Base-by-base conservation (phyloP, 2,113 vertebrate genomes). In the Percina caprodes region DNA sequence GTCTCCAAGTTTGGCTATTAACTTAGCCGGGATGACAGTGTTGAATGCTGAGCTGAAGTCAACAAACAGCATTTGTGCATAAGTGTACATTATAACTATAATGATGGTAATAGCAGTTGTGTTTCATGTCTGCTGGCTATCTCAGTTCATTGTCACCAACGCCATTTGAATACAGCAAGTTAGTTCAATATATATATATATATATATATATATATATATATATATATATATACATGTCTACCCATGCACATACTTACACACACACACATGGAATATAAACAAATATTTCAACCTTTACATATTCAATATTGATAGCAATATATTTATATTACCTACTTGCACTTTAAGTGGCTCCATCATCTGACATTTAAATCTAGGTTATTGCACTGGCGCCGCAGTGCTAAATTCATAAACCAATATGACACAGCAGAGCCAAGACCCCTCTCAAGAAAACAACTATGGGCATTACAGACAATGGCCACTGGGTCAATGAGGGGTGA, bases 321-420 rank as follows among this genome's bases (percentile, higher is more conserved):
- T 71, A 70, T 87, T 61, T 91, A 92, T 92, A 90, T 89, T 77
- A 83, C 67, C 84, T 79, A 86, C 79, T 92, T 88, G 77, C 65
- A 66, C 79, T 79, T 68, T 86, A 71, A 80, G 84, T 84, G 86
- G 86, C 83, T 89, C 71, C 66, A 86, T 91, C 76, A 85, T 49
- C 82, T 87, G 82, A 67, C 83, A 86, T 91, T 91, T 93, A 91
- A 91, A 93, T 93, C 92, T 72, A 35, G 18, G 86, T 92, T 93
- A 94, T 87, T 90, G 85, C 86, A 21, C 79, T 48, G 88, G 79
- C 35, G 86, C 84, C 88, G 69, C 55, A 18, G 69, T 55, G 84
- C 55, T 86, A 81, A 82, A 93, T 89, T 91, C 79, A 87, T 88
- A 91, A 86, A 83, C 66, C 70, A 69, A 85, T 88, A 88, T 45